Evolutionary conservation across 2,113 vertebrate genomes (phyloP).

Genomic region (Atractosteus spatula): DNA sequence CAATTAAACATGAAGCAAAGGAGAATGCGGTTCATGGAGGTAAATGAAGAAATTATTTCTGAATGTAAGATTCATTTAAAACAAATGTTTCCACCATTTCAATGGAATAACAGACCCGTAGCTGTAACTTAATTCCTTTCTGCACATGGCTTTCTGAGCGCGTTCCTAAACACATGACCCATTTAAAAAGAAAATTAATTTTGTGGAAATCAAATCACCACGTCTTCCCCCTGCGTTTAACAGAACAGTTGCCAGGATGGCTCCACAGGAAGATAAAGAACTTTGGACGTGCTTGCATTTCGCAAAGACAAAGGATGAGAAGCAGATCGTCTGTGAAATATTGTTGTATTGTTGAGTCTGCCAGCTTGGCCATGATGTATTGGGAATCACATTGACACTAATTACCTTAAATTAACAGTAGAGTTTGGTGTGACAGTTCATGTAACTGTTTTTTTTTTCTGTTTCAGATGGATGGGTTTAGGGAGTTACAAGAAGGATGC

Average conservation of each 20-base stretch:
- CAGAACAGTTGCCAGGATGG: not conserved
- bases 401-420: constrained; percentile 81
- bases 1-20: too few relatives aligned
- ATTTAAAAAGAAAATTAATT: constrained; percentile 22
- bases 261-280: not conserved
- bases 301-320: constrained; percentile 34
- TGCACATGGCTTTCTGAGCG: not conserved
- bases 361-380: constrained; percentile 71
- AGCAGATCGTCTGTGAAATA: constrained; percentile 69
- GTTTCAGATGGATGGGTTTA: constrained; percentile 69
- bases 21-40: too few relatives aligned
- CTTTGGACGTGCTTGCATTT: constrained; percentile 12
- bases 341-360: constrained; percentile 68
- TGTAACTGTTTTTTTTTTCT: constrained; percentile 72
- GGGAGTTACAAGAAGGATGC: constrained; percentile 58
- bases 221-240: not conserved
- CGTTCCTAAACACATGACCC: constrained; percentile 14
- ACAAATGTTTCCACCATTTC: too few relatives aligned
- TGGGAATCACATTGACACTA: constrained; percentile 73
- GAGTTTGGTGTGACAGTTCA: constrained; percentile 76
- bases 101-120: too few relatives aligned
- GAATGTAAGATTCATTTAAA: too few relatives aligned
- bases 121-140: too few relatives aligned
- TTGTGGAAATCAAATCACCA: constrained; percentile 9
- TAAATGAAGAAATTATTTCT: too few relatives aligned